Evolutionary conservation across 2,113 vertebrate species (phyloP).

Genomic region (Dicerorhinus sumatrensis): DNA sequence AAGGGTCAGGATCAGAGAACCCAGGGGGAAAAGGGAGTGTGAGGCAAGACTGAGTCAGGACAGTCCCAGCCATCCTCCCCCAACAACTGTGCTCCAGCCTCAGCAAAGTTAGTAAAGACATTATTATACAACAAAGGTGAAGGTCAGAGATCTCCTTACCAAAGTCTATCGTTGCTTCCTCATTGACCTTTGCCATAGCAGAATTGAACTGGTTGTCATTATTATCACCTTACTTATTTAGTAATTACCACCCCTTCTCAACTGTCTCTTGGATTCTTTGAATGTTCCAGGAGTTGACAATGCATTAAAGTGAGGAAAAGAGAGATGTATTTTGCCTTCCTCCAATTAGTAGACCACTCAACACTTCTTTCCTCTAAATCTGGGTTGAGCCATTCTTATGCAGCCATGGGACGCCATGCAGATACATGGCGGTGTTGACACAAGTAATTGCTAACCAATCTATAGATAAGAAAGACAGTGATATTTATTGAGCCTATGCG

Average conservation of each 20-base stretch:
- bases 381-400: background rate
- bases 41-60: background rate
- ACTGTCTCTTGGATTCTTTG: background rate
- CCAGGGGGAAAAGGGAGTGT: background rate
- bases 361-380: background rate
- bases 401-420: background rate
- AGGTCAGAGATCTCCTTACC: background rate
- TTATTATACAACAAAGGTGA: background rate
- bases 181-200: background rate
- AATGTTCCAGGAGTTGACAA: background rate
- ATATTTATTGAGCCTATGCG: no score
- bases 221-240: background rate
- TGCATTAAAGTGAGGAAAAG: background rate
- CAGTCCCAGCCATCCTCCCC: background rate
- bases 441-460: no score
- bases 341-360: background rate
- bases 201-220: background rate
- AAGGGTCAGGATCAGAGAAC: background rate
- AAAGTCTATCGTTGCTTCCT: background rate
- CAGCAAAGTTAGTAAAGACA: background rate
- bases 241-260: background rate
- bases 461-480: no score
- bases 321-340: background rate
- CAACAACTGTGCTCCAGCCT: background rate
- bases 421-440: background rate